Percentiles rank a stretch among this genome's conserved stretches.
These are phyloP conservation scores for Remorina albescens DNA, from an alignment of 2,797 vertebrate genomes.

Conservation along the genomic window DNA sequence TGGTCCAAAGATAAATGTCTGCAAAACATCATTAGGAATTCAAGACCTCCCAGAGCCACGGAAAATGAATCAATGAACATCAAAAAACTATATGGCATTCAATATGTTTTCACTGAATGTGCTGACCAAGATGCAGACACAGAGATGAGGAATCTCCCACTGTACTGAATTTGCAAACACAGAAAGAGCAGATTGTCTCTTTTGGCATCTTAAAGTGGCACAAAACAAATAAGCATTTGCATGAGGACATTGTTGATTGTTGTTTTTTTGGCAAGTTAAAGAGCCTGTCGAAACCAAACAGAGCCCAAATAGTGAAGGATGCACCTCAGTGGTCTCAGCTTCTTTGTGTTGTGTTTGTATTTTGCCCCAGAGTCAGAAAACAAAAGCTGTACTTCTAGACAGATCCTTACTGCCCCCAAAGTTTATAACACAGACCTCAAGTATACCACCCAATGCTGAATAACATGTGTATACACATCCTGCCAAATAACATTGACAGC, in stretches of 20 bases:
- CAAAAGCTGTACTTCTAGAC: conserved; percentile 3
- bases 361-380: conserved; percentile 39
- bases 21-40: conserved; percentile 2
- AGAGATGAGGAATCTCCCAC: conserved; percentile 2
- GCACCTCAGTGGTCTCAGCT: conserved; percentile 6
- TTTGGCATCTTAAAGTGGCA: conserved; percentile 17
- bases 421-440: conserved; percentile 18
- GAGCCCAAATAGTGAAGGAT: conserved; percentile 20
- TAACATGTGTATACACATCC: conserved; percentile 9
- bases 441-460: background rate
- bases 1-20: background rate
- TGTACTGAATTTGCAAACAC: conserved; percentile 11
- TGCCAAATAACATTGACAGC: background rate
- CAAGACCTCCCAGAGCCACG: background rate
- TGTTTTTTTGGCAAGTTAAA: conserved; percentile 2
- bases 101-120: conserved; percentile 28
- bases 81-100: background rate
- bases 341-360: conserved; percentile 27
- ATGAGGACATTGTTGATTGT: conserved; percentile 5
- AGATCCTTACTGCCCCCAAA: conserved; percentile 34
- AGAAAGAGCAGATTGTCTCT: conserved; percentile 27
- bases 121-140: conserved; percentile 16
- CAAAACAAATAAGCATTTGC: conserved; percentile 35
- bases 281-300: conserved; percentile 23
- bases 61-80: conserved; percentile 16